Conservation (phyloP, 1,140 invertebrate species). For the Bombus breviceps region DNA sequence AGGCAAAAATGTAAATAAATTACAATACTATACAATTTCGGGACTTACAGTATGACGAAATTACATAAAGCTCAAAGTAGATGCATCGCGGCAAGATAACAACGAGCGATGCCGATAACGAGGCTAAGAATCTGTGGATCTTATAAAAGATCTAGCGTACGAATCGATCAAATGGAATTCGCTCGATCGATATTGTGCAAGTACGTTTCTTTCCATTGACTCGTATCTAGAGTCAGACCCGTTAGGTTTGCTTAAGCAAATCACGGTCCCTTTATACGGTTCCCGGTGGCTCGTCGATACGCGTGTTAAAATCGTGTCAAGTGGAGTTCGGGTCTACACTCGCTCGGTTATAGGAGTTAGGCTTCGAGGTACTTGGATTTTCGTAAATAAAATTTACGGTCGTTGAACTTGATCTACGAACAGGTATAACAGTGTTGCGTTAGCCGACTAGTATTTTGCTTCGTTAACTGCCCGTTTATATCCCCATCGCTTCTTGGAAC, state of each 20-base stretch:
- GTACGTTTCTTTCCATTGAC: conserved; percentile 12
- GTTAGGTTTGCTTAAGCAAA: conserved; percentile 33
- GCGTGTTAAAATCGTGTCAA: conserved; percentile 31
- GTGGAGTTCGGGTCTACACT: neutral
- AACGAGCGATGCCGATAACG: no score
- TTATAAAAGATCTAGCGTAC: neutral
- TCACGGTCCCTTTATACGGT: conserved; percentile 14
- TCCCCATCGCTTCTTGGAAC: no score
- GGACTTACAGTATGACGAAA: neutral
- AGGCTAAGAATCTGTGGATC: neutral
- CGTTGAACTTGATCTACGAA: conserved; percentile 71
- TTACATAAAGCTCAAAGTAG: neutral
- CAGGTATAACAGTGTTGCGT: neutral
- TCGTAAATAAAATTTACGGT: conserved; percentile 77
- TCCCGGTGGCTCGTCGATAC: conserved; percentile 17
- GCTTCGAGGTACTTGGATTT: conserved; percentile 62
- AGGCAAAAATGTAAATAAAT: no score
- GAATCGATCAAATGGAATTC: neutral
- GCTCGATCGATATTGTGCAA: no score
- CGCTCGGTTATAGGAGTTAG: neutral
- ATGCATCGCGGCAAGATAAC: neutral
- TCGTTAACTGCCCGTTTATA: no score
- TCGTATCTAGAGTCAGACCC: neutral
- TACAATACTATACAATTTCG: no score
- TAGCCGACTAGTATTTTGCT: no score